Percentiles rank a stretch among this genome's conserved stretches.
Evolutionary conservation across 2,113 vertebrate genomes (phyloP).

Genomic region (Xyliphius kryptos): DNA sequence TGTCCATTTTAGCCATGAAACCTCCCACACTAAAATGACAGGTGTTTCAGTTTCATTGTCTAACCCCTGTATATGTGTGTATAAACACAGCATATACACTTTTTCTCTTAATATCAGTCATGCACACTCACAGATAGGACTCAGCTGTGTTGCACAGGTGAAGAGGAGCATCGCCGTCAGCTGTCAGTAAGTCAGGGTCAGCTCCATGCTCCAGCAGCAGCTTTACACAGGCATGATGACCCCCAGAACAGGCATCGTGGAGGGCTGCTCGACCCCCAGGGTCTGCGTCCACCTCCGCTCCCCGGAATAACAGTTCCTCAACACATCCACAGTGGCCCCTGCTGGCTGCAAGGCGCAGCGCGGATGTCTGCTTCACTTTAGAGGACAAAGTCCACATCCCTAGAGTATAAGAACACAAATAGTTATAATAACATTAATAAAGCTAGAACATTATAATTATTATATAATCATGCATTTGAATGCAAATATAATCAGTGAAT

Average conservation of each 20-base stretch:
- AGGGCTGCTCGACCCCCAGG: slow-evolving; percentile 74
- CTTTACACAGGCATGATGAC: slow-evolving; percentile 63
- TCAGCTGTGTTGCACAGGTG: slow-evolving; percentile 73
- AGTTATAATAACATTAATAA: no score
- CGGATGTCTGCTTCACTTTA: slow-evolving; percentile 73
- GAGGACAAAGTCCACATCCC: slow-evolving; percentile 85
- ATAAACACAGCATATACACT: no score
- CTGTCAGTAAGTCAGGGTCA: slow-evolving; percentile 64
- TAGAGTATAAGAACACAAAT: slow-evolving; percentile 39
- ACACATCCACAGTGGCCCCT: slow-evolving; percentile 73
- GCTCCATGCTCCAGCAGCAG: slow-evolving; percentile 78
- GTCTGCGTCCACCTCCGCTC: slow-evolving; percentile 68
- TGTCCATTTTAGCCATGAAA: no score
- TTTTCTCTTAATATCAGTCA: no score
- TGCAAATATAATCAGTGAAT: no score
- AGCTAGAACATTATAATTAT: no score
- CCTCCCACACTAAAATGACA: no score
- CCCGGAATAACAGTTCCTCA: slow-evolving; percentile 77
- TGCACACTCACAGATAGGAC: slow-evolving; percentile 74
- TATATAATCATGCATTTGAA: neutral
- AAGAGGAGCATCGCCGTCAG: slow-evolving; percentile 72
- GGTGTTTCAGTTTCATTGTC: no score
- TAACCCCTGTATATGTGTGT: no score
- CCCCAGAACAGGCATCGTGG: slow-evolving; percentile 73
- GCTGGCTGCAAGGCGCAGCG: slow-evolving; percentile 70